Evolutionary conservation across 2,113 vertebrate species (phyloP).

Genomic region (Regulus satrapa): DNA sequence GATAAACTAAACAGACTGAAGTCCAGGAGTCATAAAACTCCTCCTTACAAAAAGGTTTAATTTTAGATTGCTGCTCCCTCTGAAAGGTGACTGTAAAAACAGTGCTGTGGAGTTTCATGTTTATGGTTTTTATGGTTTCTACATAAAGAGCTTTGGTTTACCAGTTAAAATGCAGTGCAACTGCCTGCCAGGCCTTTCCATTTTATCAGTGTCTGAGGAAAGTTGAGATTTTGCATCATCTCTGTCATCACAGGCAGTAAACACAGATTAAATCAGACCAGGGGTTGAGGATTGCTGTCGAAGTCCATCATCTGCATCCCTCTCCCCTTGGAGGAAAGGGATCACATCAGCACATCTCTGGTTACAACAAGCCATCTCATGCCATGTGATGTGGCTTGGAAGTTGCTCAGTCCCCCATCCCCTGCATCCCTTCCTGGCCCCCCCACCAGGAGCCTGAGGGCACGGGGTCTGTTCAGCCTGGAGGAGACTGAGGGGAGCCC

Average conservation of each 20-base stretch:
- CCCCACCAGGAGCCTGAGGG: neutral
- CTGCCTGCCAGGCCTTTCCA: neutral
- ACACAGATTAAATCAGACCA: neutral
- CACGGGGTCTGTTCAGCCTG: neutral
- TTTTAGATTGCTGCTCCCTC: neutral
- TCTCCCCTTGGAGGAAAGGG: neutral
- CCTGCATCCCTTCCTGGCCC: neutral
- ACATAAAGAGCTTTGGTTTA: neutral
- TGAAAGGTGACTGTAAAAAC: constrained; percentile 22
- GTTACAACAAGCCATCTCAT: neutral
- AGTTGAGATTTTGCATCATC: neutral
- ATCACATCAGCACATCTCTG: neutral
- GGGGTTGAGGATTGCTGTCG: neutral
- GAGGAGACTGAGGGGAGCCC: neutral
- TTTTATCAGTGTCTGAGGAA: neutral
- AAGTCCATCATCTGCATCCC: neutral
- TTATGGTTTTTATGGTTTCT: constrained; percentile 21
- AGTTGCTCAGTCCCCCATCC: neutral
- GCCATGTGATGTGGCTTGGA: neutral
- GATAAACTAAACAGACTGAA: constrained; percentile 9
- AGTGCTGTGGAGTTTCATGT: neutral
- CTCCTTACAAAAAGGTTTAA: neutral
- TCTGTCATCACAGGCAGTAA: neutral
- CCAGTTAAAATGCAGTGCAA: neutral
- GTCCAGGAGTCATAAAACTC: constrained; percentile 7